Evolutionary conservation across 35 echinoderm and acorn worm species (phyloP), one percentile per base, ranked within the genome.

Genomic region (Ophiothrix spiculata): DNA sequence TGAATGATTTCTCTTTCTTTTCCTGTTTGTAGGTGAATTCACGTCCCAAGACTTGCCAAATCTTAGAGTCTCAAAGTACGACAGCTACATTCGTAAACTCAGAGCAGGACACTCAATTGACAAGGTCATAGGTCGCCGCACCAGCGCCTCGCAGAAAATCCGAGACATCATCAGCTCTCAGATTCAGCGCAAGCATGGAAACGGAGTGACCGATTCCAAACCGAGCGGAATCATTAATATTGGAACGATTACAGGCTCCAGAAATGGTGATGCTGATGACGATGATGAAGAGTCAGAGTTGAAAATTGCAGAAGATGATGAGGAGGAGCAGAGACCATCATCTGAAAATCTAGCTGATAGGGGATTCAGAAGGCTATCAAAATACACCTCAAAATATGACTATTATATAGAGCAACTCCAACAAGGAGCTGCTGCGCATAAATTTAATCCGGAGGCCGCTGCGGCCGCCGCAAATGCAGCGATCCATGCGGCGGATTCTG

Each of bases 11-110:
- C 1, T 36, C 19, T 1, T 32, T 77, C 16, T 75, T 75, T 80
- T 41, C 19, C 40, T 39, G 17, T 69, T 28, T 84, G 21, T 87
- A 97, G 94, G 94, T 31, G 94, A 97, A 78, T 89, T 86, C 41
- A 97, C 92, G 23, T 89, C 89, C 23, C 88, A 92, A 64, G 94
- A 97, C 75, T 84, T 97, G 31, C 90, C 94, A 0, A 97, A 89
- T 37, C 37, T 87, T 16, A 74, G 96, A 32, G 91, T 94, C 11
- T 99, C 96, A 33, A 99, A 99, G 56, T 99, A 98, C 37, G 96
- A 99, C 80, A 93, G 92, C 83, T 99, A 94, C 41, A 99, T 99
- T 41, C 93, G 90, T 78, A 87, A 94, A 83, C 86, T 99, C 33
- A 88, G 94, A 88, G 88, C 93, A 33, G 94, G 94, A 29, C 87